Percentiles rank a stretch among this genome's conserved stretches.
Evolutionary conservation across 64 coral and sea anemone genomes (phyloP).

Genomic region (Pocillopora verrucosa): DNA sequence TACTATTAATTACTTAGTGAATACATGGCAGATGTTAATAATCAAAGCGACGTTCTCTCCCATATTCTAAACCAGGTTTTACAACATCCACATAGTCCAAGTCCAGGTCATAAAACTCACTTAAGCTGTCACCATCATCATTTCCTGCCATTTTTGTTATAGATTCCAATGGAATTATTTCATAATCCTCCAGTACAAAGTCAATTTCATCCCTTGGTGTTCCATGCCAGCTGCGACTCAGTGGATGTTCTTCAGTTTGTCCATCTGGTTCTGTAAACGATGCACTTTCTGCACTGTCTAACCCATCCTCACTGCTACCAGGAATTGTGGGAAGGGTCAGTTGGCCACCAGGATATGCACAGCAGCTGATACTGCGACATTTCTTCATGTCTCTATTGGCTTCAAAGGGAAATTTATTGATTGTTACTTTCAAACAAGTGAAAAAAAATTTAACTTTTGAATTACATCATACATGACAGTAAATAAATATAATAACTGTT

Average conservation of each 20-base stretch:
- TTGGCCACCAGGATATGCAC: constrained; percentile 20
- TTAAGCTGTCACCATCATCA: constrained; percentile 22
- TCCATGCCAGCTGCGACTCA: constrained; percentile 88
- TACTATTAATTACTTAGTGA: background rate
- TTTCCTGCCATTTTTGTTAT: constrained; percentile 47
- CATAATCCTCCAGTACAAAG: constrained; percentile 85
- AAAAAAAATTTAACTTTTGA: too few species aligned
- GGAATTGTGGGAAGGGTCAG: constrained; percentile 82
- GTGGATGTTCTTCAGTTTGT: constrained; percentile 28
- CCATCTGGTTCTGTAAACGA: constrained; percentile 32
- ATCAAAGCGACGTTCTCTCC: constrained; percentile 30
- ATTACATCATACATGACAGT: too few species aligned
- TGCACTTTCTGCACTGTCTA: constrained; percentile 48
- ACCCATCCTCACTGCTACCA: constrained; percentile 72
- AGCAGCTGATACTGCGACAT: constrained; percentile 19
- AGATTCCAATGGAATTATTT: constrained; percentile 80
- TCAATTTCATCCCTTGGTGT: constrained; percentile 71
- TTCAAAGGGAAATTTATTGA: background rate
- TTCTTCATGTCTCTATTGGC: constrained; percentile 15
- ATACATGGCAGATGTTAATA: background rate
- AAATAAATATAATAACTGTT: too few species aligned
- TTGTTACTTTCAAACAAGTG: background rate
- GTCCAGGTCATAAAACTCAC: constrained; percentile 60
- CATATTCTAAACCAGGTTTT: background rate
- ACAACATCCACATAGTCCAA: constrained; percentile 29